A percentile compares a stretch with the other conserved stretches of the same genome.
Evolutionary conservation across 2,888 invertebrate species (phyloP).

Genomic region (Cordilura impudica): DNA sequence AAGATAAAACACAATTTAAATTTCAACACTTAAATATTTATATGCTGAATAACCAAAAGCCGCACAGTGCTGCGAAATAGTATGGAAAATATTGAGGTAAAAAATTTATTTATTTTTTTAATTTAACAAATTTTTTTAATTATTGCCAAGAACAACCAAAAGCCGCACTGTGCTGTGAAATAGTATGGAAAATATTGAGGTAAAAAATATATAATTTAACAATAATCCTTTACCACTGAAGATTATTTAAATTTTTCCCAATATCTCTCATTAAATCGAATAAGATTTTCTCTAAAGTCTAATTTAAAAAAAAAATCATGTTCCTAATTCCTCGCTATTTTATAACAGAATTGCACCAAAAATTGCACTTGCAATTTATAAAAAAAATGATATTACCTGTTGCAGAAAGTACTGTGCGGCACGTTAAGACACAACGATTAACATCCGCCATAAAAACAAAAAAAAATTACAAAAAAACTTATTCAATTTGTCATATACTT

Average conservation of each 20-base stretch:
- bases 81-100: constrained; percentile 29
- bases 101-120: no score
- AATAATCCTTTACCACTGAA: no score
- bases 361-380: no score
- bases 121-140: no score
- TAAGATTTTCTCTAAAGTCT: neutral
- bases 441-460: constrained; percentile 44
- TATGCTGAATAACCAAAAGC: constrained; percentile 20
- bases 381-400: no score
- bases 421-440: constrained; percentile 45
- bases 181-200: constrained; percentile 27
- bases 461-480: constrained; percentile 20
- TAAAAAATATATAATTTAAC: no score
- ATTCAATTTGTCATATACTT: constrained; percentile 40
- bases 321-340: constrained; percentile 1
- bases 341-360: no score
- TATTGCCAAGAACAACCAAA: constrained; percentile 10
- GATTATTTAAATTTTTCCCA: no score
- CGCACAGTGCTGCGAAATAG: neutral
- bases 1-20: constrained; percentile 52
- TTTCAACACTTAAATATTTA: constrained; percentile 51
- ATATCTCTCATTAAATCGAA: no score
- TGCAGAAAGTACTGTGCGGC: constrained; percentile 8
- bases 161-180: constrained; percentile 1
- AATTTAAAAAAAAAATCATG: constrained; percentile 58